Percentiles rank a stretch among this genome's conserved stretches.
phyloP scores from a whole-genome alignment of 2,797 vertebrate genomes.

The Hypotaenidia philippensis region DNA sequence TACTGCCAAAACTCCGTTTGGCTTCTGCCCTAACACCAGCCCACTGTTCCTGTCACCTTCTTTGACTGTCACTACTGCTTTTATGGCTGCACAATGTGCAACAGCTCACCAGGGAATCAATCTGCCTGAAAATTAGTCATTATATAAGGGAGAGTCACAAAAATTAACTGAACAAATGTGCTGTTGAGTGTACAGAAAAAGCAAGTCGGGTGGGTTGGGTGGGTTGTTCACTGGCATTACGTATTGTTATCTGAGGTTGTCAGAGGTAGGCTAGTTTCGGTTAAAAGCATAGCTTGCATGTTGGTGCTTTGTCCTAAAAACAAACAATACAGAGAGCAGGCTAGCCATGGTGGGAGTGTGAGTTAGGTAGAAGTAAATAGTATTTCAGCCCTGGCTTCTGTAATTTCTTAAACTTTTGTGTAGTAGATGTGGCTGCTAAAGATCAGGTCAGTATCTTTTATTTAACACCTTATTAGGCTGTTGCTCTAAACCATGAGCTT shows the following conservation, averaged over 20 bases:
- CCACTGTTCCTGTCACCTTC: conserved; percentile 66
- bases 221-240: not conserved
- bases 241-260: not conserved
- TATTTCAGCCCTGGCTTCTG: not conserved
- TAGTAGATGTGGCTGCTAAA: not conserved
- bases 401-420: not conserved
- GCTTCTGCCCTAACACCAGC: conserved; percentile 64
- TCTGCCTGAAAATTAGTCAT: conserved; percentile 49
- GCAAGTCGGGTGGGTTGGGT: not conserved
- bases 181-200: not conserved
- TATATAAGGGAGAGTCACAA: conserved; percentile 30
- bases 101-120: conserved; percentile 55
- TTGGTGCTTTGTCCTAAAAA: not conserved
- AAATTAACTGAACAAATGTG: conserved; percentile 32
- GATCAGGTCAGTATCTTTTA: conserved; percentile 19
- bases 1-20: conserved; percentile 71
- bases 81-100: conserved; percentile 64
- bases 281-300: not conserved
- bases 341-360: not conserved
- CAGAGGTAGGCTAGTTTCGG: not conserved
- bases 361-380: not conserved
- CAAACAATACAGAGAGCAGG: not conserved
- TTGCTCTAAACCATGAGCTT: conserved; percentile 58
- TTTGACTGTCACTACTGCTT: conserved; percentile 52
- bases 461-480: conserved; percentile 46